These are phyloP conservation scores for Distichodus sexfasciatus DNA, from an alignment of 2,797 vertebrate genomes.

Conservation along the genomic window DNA sequence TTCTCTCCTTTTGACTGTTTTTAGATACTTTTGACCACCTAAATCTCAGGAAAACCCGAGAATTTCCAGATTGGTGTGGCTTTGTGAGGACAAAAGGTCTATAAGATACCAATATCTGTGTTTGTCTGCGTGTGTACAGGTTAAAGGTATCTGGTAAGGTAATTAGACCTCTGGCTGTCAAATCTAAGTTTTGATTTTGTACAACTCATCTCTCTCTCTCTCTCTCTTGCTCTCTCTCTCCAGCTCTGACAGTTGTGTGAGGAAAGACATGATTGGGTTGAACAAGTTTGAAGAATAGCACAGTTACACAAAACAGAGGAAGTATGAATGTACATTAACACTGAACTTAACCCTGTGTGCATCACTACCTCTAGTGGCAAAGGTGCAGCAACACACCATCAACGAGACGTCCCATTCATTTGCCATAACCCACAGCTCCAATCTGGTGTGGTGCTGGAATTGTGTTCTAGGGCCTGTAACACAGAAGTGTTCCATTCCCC, in stretches of 20 bases:
- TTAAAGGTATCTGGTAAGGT: too few relatives aligned
- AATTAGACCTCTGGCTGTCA: too few relatives aligned
- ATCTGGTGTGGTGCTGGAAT: neutral
- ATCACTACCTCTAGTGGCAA: slow-evolving; percentile 53
- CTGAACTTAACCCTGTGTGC: slow-evolving; percentile 38
- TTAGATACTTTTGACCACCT: too few relatives aligned
- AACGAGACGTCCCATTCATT: neutral
- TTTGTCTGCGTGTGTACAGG: too few relatives aligned
- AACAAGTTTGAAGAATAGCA: neutral
- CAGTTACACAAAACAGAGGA: neutral
- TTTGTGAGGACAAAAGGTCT: too few relatives aligned
- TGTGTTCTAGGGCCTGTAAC: neutral
- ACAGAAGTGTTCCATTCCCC: neutral
- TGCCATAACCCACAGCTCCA: neutral
- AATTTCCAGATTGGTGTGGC: too few relatives aligned
- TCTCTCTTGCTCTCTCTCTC: slow-evolving; percentile 23
- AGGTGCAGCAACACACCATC: slow-evolving; percentile 15
- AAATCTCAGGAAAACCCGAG: too few relatives aligned
- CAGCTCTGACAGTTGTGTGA: slow-evolving; percentile 24
- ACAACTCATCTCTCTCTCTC: slow-evolving; percentile 25
- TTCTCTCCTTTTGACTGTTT: too few relatives aligned
- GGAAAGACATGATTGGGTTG: neutral
- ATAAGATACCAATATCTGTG: too few relatives aligned
- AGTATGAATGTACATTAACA: neutral
- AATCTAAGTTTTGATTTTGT: too few relatives aligned